Evolutionary conservation across 2,113 vertebrate genomes (phyloP).

Genomic region (Boulengeromyrus knoepffleri): DNA sequence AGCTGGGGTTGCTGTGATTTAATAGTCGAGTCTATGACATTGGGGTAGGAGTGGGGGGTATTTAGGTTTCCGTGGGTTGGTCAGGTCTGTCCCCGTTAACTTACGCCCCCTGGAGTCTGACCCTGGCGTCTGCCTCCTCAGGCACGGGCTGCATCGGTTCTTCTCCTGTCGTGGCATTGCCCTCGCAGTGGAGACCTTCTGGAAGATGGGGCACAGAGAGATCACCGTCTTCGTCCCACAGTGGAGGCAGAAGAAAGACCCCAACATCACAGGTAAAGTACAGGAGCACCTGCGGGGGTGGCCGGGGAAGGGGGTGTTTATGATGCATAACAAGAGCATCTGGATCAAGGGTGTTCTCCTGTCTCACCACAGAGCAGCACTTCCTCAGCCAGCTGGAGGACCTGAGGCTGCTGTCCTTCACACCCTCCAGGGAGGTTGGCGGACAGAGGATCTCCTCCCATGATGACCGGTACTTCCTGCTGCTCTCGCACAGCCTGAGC

Average conservation of each 20-base stretch:
- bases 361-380: slow-evolving; percentile 75
- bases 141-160: slow-evolving; percentile 85
- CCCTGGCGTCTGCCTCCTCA: slow-evolving; percentile 28
- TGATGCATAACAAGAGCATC: not conserved
- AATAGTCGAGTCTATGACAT: not conserved
- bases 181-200: slow-evolving; percentile 89
- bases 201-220: slow-evolving; percentile 86
- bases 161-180: slow-evolving; percentile 96
- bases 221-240: slow-evolving; percentile 96
- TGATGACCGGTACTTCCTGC: slow-evolving; percentile 78
- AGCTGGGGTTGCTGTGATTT: not conserved
- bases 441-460: slow-evolving; percentile 91
- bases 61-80: not conserved
- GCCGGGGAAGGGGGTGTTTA: too few relatives aligned
- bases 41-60: not conserved
- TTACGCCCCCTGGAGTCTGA: not conserved
- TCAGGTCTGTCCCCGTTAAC: not conserved
- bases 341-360: not conserved
- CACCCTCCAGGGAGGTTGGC: slow-evolving; percentile 88
- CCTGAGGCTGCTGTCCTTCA: slow-evolving; percentile 89
- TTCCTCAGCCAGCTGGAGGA: slow-evolving; percentile 89
- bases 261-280: slow-evolving; percentile 72
- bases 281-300: not conserved
- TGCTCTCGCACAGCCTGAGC: not conserved
- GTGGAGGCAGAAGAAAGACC: slow-evolving; percentile 86